Evolutionary conservation across 2,113 vertebrate species (phyloP).

Genomic region (Suncus etruscus): DNA sequence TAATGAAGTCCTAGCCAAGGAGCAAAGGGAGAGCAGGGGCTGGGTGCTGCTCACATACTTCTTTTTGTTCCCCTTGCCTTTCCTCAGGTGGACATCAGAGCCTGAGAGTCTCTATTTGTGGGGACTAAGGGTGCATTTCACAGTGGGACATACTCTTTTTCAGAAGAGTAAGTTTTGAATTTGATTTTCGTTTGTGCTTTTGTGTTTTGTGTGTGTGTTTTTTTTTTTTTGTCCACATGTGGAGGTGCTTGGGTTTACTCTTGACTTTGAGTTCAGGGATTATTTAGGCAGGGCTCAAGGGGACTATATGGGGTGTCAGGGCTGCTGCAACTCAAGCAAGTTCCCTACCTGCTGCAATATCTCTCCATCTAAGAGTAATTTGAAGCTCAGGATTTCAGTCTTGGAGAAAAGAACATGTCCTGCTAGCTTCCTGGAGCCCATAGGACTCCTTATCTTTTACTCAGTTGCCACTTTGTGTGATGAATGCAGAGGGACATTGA

Average conservation of each 20-base stretch:
- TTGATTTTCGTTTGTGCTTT: too few relatives aligned
- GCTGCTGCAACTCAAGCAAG: too few relatives aligned
- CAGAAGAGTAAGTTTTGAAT: not conserved
- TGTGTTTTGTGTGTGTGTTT: too few relatives aligned
- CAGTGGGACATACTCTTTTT: not conserved
- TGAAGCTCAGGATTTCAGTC: slow-evolving; percentile 27
- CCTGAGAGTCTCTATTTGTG: not conserved
- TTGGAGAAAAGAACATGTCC: not conserved
- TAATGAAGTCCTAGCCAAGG: not conserved
- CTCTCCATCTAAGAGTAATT: not conserved
- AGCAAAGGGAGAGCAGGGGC: not conserved
- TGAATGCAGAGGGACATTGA: not conserved
- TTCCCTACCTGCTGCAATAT: too few relatives aligned
- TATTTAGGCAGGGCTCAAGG: too few relatives aligned
- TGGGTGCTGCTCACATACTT: not conserved
- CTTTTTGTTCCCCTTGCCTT: not conserved
- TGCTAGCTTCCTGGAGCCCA: not conserved
- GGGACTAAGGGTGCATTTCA: not conserved
- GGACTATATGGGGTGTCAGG: too few relatives aligned
- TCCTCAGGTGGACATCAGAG: not conserved
- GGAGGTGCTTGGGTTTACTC: too few relatives aligned
- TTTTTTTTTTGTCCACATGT: too few relatives aligned
- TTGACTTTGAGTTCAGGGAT: too few relatives aligned
- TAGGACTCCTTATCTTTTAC: slow-evolving; percentile 31
- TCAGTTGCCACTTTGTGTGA: slow-evolving; percentile 4